Base-by-base conservation (phyloP, 2,797 vertebrate species). In the Notamacropus eugenii region DNA sequence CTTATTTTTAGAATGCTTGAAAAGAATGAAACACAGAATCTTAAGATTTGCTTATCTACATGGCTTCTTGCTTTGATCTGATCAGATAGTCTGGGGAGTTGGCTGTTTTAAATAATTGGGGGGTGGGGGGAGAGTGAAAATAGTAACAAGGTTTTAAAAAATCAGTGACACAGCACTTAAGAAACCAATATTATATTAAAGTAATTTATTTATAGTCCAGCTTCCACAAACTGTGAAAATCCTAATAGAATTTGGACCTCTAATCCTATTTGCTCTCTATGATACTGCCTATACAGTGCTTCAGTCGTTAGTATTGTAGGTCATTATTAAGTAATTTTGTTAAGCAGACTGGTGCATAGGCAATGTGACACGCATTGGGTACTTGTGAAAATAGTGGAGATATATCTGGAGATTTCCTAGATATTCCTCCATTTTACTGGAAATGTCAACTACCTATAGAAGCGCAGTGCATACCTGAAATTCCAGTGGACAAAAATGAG, bases 181-280 rank as follows among this genome's bases (percentile, higher is more conserved):
- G 54, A 92, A 94, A 91, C 31, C 50, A 91, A 91, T 54, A 34
- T 54, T 34, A 55, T 55, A 55, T 9, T 55, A 0, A 19, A 87
- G 13, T 2, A 62, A 82, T 28, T 34, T 55, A 46, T 11, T 52
- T 12, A 4, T 57, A 50, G 5, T 90, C 74, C 54, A 12, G 11
- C 40, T 10, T 13, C 55, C 6, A 29, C 50, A 93, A 90, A 67
- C 13, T 58, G 13, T 11, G 6, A 56, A 57, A 91, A 91, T 54
- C 34, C 8, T 55, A 11, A 54, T 0, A 12, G 59, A n/a, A 54
- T 50, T 31, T 31, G 31, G 14, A 59, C 9, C 5, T 14, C 54
- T 57, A 2, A 22, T 28, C 28, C 90, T 11, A 57, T 29, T 6
- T 34, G 14, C 9, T 27, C 28, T 31, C 0, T 0, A 0, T 24